Base-by-base conservation (phyloP, 2,888 invertebrate genomes). In the Hecatera dysodea region DNA sequence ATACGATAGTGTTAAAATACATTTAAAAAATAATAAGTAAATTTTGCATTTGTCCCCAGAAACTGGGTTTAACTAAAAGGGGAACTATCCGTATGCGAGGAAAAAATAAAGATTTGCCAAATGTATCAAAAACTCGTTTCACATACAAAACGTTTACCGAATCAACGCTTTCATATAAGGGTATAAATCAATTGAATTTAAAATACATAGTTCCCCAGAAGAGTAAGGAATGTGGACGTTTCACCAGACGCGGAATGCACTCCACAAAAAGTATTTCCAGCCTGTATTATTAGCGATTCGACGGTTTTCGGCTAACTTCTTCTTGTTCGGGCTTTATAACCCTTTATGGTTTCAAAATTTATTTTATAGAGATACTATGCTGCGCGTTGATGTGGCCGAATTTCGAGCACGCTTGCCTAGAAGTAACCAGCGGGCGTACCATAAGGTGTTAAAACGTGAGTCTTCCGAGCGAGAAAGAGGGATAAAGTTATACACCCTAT, bases 171-270 rank as follows among this genome's bases (percentile, higher is more conserved):
- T 52, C 67, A 42, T 71, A 64, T 60, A 79, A 33, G 67, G 67
- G 50, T 22, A 59, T 68, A 80, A 68, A 69, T 68, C 63, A 81
- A 81, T 71, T 68, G 55, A 72, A 80, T 74, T 73, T 71, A 73
- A 80, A 80, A 72, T 80, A 44, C 53, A 46, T 80, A 74, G 42
- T 67, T 66, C 59, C 29, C 33, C 60, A n/a, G 62, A 67, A 74
- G 63, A 66, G 19, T n/a, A 15, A 55, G 68, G 76, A 80, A 80
- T 67, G 67, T 64, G 56, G 42, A 55, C 63, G 68, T 81, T 78
- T 77, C 75, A 53, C 56, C 59, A 60, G 63, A 29, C 70, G 29
- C 11, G 67, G 83, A 83, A 83, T 83, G 76, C 71, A 55, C 48
- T 66, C 27, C 46, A 29, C 69, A 77, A 83, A 83, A 83, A 77